Evolutionary conservation across 2,797 vertebrate genomes (phyloP).

Genomic region (Myotis planiceps): DNA sequence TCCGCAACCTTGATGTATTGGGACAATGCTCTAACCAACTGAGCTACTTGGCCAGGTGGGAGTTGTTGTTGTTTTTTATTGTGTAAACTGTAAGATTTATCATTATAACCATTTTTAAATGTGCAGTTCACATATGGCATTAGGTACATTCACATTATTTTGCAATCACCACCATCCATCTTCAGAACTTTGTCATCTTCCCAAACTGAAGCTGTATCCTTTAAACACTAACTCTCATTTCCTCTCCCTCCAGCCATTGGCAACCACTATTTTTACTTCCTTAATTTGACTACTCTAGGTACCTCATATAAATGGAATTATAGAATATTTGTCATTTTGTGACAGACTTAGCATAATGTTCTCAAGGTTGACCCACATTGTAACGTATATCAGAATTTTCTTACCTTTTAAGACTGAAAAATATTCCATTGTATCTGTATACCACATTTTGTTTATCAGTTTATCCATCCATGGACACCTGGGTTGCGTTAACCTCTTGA

Average conservation of each 20-base stretch:
- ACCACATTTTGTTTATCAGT: neutral
- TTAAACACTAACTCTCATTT: neutral
- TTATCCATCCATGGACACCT: neutral
- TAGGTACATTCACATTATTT: neutral
- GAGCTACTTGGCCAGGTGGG: no score
- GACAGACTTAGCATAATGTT: neutral
- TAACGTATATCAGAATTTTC: neutral
- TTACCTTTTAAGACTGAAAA: neutral
- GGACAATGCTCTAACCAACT: no score
- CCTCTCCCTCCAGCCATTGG: neutral
- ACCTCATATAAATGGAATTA: neutral
- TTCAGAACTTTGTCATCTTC: neutral
- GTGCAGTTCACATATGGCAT: neutral
- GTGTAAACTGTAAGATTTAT: neutral
- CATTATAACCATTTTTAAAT: neutral
- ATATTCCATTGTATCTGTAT: neutral
- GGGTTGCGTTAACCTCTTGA: neutral
- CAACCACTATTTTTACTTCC: neutral
- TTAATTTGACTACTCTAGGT: neutral
- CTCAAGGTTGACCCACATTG: neutral
- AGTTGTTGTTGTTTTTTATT: neutral
- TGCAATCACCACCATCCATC: neutral
- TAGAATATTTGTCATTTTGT: neutral
- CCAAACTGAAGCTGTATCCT: neutral
- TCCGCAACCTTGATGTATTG: no score